These are phyloP conservation scores for Thereva nobilitata DNA, from an alignment of 2,888 invertebrate species.

Conservation along the genomic window DNA sequence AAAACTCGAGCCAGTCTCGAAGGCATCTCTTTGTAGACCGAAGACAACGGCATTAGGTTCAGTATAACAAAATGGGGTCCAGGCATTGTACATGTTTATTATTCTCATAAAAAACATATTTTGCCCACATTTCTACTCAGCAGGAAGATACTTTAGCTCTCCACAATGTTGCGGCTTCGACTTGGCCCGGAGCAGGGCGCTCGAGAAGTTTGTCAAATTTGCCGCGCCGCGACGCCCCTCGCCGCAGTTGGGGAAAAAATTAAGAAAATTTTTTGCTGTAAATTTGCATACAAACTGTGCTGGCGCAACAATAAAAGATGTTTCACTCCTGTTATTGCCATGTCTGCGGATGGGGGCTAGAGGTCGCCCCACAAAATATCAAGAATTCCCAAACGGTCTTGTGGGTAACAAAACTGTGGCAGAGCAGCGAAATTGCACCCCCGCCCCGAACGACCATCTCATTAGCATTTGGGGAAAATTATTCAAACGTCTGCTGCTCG, in stretches of 20 bases:
- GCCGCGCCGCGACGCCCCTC: slow-evolving; percentile 2
- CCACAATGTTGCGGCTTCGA: slow-evolving; percentile 13
- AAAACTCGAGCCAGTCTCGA: too few relatives aligned
- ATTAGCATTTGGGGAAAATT: slow-evolving; percentile 36
- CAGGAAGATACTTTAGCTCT: background rate
- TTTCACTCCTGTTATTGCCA: slow-evolving; percentile 35
- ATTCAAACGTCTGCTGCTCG: slow-evolving; percentile 29
- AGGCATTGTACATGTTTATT: slow-evolving; percentile 30
- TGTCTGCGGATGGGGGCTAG: slow-evolving; percentile 13
- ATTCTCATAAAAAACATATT: slow-evolving; percentile 34
- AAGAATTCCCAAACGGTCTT: too few relatives aligned
- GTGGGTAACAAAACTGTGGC: background rate
- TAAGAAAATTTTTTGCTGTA: slow-evolving; percentile 35
- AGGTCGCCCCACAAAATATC: slow-evolving; percentile 14
- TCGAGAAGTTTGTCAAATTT: slow-evolving; percentile 30
- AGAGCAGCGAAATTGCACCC: slow-evolving; percentile 2
- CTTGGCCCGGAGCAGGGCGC: slow-evolving; percentile 4
- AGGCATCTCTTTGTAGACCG: too few relatives aligned
- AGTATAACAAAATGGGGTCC: slow-evolving; percentile 9
- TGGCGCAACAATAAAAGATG: slow-evolving; percentile 40
- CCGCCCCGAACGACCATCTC: slow-evolving; percentile 17
- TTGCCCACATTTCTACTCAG: slow-evolving; percentile 21
- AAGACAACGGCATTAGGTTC: too few relatives aligned
- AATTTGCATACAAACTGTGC: slow-evolving; percentile 38
- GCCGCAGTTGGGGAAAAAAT: slow-evolving; percentile 27